Conservation (phyloP, 2,888 invertebrate genomes). For the Leptinotarsa rubiginosa region DNA sequence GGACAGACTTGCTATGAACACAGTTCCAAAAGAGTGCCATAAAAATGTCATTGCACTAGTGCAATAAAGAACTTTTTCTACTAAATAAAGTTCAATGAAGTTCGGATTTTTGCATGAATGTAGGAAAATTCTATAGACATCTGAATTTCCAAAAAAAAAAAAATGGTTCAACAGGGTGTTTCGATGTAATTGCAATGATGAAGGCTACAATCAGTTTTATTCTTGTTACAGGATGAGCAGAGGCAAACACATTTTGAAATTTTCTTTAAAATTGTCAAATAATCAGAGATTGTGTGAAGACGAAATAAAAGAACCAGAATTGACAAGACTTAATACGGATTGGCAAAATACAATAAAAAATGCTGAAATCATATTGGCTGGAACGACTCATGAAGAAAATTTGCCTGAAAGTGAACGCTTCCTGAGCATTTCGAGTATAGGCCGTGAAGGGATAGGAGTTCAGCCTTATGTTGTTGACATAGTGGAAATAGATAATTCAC, state of each 20-base stretch:
- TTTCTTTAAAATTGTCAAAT: slow-evolving; percentile 2
- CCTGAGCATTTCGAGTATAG: not conserved
- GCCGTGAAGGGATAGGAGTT: not conserved
- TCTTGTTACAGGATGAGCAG: not conserved
- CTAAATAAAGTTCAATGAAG: not conserved
- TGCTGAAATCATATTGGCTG: slow-evolving; percentile 1
- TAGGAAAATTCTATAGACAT: not conserved
- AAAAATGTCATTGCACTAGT: not conserved
- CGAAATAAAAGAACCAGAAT: not conserved
- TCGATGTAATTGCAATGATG: not conserved
- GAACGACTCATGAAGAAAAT: not conserved
- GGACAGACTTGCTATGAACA: slow-evolving; percentile 1
- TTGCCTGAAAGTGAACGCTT: not conserved
- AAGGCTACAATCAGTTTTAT: not conserved
- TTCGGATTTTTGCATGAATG: not conserved
- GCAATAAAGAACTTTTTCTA: not conserved
- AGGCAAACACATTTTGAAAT: not conserved
- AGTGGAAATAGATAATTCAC: not conserved
- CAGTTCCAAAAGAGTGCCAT: not conserved
- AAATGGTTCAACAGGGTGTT: not conserved
- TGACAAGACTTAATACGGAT: not conserved
- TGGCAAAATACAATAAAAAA: not conserved
- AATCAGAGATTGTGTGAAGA: not conserved
- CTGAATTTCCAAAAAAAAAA: not conserved
- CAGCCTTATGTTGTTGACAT: not conserved